A percentile compares a stretch with the other conserved stretches of the same genome.
Evolutionary conservation across 2,888 invertebrate genomes (phyloP).

Genomic region (Drosophila borealis): DNA sequence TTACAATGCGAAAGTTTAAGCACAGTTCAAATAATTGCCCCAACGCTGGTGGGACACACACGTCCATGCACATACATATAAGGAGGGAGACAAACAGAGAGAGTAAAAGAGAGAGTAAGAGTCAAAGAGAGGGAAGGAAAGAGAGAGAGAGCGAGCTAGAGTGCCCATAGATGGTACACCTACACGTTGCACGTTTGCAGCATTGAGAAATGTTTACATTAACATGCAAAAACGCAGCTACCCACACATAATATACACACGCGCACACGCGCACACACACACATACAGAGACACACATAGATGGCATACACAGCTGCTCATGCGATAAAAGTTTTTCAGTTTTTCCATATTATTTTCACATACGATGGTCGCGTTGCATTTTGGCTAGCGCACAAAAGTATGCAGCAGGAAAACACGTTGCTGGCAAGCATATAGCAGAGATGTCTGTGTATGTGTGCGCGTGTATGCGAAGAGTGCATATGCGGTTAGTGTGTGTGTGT

Average conservation of each 20-base stretch:
- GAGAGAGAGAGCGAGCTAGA: neutral
- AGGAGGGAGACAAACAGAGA: neutral
- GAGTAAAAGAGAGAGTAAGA: neutral
- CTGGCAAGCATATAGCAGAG: conserved; percentile 17
- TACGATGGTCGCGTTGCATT: conserved; percentile 44
- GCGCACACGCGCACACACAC: conserved; percentile 10
- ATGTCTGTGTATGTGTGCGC: conserved; percentile 7
- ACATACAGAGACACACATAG: conserved; percentile 7
- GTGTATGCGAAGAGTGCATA: neutral
- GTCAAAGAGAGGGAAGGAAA: neutral
- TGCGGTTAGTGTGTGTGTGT: neutral
- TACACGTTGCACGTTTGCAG: conserved; percentile 48
- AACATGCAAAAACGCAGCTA: conserved; percentile 58
- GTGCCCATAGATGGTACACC: conserved; percentile 48
- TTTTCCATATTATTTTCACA: conserved; percentile 40
- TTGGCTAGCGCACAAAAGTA: conserved; percentile 56
- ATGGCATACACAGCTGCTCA: conserved; percentile 15
- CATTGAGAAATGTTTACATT: conserved; percentile 64
- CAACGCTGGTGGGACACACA: conserved; percentile 34
- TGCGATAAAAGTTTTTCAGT: conserved; percentile 36
- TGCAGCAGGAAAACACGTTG: conserved; percentile 40
- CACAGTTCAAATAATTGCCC: conserved; percentile 64
- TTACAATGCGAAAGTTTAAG: conserved; percentile 53
- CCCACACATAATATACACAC: conserved; percentile 31
- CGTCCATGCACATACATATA: conserved; percentile 2